Percentiles rank a stretch among this genome's conserved stretches.
Evolutionary conservation across 30 jellyfish, hydroid and myxozoan genomes (phyloP).

Genomic region (Clytia hemisphaerica): DNA sequence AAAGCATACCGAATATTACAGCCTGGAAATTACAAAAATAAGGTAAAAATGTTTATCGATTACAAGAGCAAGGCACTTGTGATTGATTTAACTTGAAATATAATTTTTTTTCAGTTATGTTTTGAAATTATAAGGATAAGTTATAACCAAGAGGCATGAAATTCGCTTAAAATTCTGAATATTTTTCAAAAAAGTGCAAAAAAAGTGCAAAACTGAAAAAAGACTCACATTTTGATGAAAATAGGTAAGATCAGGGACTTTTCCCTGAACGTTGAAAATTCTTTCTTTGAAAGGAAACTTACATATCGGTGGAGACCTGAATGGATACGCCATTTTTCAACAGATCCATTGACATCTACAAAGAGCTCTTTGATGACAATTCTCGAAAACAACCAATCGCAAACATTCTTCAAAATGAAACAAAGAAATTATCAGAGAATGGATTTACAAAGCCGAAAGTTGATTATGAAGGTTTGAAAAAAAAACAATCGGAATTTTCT

Average conservation of each 20-base stretch:
- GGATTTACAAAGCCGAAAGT: not conserved
- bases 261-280: not conserved
- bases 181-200: too few species aligned
- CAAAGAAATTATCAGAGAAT: not conserved
- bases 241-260: not conserved
- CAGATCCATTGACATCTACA: constrained; percentile 59
- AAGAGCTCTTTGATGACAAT: constrained; percentile 66
- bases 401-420: constrained; percentile 48
- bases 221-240: not conserved
- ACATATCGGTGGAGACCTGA: constrained; percentile 94
- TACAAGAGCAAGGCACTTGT: too few species aligned
- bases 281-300: not conserved
- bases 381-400: constrained; percentile 75
- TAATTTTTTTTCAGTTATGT: not conserved
- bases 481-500: too few species aligned
- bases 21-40: constrained; percentile 38
- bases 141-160: not conserved
- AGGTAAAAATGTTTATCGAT: too few species aligned
- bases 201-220: not conserved
- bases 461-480: too few species aligned
- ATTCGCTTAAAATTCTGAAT: not conserved
- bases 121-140: not conserved
- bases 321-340: constrained; percentile 62
- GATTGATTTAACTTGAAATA: too few species aligned
- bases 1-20: constrained; percentile 73